Conservation (phyloP, 2,888 invertebrate genomes). For the Euspilapteryx auroguttella region DNA sequence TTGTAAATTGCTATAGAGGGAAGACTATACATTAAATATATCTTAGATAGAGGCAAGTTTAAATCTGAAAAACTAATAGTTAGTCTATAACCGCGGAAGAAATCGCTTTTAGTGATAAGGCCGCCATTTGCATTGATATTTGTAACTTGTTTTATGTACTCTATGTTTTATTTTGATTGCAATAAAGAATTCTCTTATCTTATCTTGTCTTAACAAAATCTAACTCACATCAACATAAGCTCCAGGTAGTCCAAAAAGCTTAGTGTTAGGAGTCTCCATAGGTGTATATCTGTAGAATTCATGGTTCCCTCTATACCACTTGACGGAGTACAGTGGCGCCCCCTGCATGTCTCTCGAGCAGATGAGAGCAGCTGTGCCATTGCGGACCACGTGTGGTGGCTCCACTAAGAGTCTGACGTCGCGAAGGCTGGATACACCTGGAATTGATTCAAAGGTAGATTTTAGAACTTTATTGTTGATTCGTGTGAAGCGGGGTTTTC, state of each 20-base stretch:
- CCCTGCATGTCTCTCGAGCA: conserved; percentile 80
- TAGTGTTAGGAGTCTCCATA: conserved; percentile 70
- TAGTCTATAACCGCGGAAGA: too few relatives aligned
- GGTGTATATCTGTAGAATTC: conserved; percentile 87
- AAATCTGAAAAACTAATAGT: too few relatives aligned
- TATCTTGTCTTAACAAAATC: conserved; percentile 51
- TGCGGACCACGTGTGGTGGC: conserved; percentile 70
- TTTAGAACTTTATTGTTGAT: too few relatives aligned
- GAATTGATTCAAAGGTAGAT: conserved; percentile 9
- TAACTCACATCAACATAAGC: conserved; percentile 82
- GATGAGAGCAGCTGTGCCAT: conserved; percentile 67
- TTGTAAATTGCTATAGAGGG: too few relatives aligned
- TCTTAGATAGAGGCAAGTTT: too few relatives aligned
- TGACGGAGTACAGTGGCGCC: conserved; percentile 78
- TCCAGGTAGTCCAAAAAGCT: conserved; percentile 73
- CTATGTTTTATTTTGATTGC: too few relatives aligned
- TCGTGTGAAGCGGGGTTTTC: too few relatives aligned
- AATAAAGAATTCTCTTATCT: too few relatives aligned
- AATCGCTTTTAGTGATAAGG: too few relatives aligned
- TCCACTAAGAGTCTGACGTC: conserved; percentile 72
- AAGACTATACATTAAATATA: too few relatives aligned
- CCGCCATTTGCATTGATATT: too few relatives aligned
- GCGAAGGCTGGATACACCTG: conserved; percentile 68
- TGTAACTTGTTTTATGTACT: too few relatives aligned
- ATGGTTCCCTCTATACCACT: conserved; percentile 82